Percentiles rank a stretch among this genome's conserved stretches.
These are phyloP conservation scores for Periophthalmus modestus DNA, from an alignment of 2,113 vertebrate genomes.

Conservation along the genomic window DNA sequence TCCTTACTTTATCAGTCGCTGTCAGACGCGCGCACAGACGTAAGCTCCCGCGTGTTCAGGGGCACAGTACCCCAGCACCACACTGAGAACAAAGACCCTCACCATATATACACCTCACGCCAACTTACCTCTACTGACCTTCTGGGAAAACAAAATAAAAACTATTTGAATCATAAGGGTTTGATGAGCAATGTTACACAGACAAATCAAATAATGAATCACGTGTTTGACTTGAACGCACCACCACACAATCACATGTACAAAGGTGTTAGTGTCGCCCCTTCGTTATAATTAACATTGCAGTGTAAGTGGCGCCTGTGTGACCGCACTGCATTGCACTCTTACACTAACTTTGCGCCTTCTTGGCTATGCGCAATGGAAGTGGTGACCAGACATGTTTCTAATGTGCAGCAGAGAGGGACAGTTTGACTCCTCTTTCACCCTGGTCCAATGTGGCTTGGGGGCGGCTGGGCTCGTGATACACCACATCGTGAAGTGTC, in stretches of 20 bases:
- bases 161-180: neutral
- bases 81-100: neutral
- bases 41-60: conserved; percentile 6
- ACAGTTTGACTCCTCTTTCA: conserved; percentile 28
- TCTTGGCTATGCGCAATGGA: neutral
- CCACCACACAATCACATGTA: no score
- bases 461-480: conserved; percentile 6
- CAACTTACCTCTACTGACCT: neutral
- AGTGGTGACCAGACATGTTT: neutral
- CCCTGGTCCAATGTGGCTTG: conserved; percentile 16
- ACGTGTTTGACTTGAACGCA: no score
- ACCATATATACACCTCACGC: neutral
- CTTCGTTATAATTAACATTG: neutral
- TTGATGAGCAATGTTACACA: neutral
- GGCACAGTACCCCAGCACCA: conserved; percentile 21
- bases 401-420: neutral
- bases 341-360: neutral
- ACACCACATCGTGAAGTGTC: conserved; percentile 34
- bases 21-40: conserved; percentile 31
- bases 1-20: conserved; percentile 59
- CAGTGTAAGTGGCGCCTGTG: neutral
- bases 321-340: neutral
- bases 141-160: neutral
- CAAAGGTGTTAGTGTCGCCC: neutral
- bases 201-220: neutral